phyloP scores from a whole-genome alignment of 2,797 vertebrate genomes.

The Ibycter americanus region DNA sequence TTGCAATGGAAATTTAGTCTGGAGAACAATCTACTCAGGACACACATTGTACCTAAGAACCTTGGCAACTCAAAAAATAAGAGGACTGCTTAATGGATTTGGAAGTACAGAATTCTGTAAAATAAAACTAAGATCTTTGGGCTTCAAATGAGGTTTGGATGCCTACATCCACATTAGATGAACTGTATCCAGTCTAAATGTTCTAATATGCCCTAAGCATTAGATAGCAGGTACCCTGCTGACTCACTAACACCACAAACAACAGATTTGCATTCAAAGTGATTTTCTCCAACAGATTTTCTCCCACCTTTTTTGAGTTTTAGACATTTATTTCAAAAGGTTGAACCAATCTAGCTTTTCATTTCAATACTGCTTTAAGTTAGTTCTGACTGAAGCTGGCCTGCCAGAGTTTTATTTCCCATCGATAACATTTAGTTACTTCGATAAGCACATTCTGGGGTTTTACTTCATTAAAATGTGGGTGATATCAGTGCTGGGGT shows the following conservation, averaged over 20 bases:
- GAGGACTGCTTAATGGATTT: background rate
- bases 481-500: background rate
- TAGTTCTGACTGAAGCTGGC: background rate
- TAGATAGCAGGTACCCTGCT: background rate
- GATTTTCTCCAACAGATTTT: background rate
- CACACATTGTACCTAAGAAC: background rate
- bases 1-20: background rate
- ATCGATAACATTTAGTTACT: background rate
- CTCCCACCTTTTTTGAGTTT: background rate
- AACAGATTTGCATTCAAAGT: background rate
- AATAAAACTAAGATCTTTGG: background rate
- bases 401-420: background rate
- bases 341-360: background rate
- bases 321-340: background rate
- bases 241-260: background rate
- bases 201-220: background rate
- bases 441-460: background rate
- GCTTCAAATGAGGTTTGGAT: background rate
- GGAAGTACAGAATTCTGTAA: background rate
- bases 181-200: background rate
- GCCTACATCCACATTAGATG: background rate
- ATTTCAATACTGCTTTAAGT: background rate
- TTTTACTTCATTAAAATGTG: background rate
- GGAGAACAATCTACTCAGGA: background rate
- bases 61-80: background rate